Percentiles rank a stretch among this genome's conserved stretches.
Evolutionary conservation across 2,113 vertebrate genomes (phyloP).

Genomic region (Melierax canorus): DNA sequence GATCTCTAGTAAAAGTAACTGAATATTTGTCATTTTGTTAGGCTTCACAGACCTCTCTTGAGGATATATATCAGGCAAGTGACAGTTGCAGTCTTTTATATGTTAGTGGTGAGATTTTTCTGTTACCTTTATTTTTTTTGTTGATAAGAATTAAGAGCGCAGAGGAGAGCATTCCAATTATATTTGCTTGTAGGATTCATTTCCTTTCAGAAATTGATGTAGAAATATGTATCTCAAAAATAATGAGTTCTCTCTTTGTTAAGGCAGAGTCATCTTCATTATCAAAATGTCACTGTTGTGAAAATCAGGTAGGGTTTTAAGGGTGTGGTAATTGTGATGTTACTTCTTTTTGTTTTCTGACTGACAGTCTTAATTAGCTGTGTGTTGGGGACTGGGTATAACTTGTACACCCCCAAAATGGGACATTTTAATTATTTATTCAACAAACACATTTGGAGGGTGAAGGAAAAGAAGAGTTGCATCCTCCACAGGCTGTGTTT

Average conservation of each 20-base stretch:
- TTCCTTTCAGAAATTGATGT: conserved; percentile 30
- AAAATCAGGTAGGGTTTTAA: background rate
- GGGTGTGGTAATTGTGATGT: background rate
- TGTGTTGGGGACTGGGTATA: background rate
- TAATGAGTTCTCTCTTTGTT: conserved; percentile 14
- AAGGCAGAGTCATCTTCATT: background rate
- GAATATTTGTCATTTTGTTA: background rate
- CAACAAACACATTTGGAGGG: background rate
- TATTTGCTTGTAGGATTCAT: background rate
- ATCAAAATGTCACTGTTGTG: background rate
- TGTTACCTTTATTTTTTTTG: background rate
- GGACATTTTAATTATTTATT: background rate
- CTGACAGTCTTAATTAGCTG: background rate
- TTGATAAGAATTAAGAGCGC: background rate
- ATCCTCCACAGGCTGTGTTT: background rate
- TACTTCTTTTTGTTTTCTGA: background rate
- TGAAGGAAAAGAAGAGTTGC: background rate
- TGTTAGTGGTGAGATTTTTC: background rate
- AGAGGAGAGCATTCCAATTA: conserved; percentile 13
- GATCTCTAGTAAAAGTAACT: background rate
- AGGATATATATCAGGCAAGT: background rate
- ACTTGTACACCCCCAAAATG: background rate
- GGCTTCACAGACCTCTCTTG: background rate
- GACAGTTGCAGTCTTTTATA: background rate
- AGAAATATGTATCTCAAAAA: conserved; percentile 32